Evolutionary conservation across 1,140 invertebrate species (phyloP).

Genomic region (Pseudachorutes palmiensis): DNA sequence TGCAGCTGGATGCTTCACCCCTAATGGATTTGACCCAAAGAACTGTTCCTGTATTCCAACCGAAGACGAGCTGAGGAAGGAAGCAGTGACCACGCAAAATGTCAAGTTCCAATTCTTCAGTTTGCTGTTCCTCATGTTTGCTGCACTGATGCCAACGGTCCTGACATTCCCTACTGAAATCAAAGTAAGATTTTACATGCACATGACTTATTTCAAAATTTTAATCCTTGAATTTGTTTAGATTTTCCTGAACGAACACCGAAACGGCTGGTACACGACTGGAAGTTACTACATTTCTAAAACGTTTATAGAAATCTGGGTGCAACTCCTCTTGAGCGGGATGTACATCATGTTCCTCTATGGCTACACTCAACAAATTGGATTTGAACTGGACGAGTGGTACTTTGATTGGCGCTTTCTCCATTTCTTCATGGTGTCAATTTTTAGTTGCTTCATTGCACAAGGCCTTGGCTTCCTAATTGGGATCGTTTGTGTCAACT

Average conservation of each 20-base stretch:
- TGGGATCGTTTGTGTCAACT: constrained; percentile 22
- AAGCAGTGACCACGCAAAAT: constrained; percentile 8
- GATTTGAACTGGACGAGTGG: constrained; percentile 7
- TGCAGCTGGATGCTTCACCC: constrained; percentile 9
- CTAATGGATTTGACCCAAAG: background rate
- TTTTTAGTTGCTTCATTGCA: constrained; percentile 16
- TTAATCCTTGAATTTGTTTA: background rate
- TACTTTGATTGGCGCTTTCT: constrained; percentile 15
- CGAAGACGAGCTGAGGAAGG: background rate
- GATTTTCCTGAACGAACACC: constrained; percentile 23
- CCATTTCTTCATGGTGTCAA: constrained; percentile 3
- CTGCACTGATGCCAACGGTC: constrained; percentile 24
- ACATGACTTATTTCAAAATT: background rate
- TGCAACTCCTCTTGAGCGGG: constrained; percentile 13
- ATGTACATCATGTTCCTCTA: constrained; percentile 19
- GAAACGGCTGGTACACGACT: constrained; percentile 23
- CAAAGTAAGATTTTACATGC: constrained; percentile 12
- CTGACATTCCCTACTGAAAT: constrained; percentile 23
- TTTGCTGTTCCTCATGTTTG: constrained; percentile 26
- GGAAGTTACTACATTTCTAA: constrained; percentile 21
- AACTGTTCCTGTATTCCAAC: background rate
- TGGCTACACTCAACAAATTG: constrained; percentile 19
- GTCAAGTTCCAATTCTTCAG: constrained; percentile 27
- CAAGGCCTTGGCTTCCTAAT: constrained; percentile 24
- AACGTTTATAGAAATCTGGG: constrained; percentile 19